Evolutionary conservation across 2,888 invertebrate species (phyloP), one percentile per base, ranked within the genome.

Genomic region (Phyto melanocephala): DNA sequence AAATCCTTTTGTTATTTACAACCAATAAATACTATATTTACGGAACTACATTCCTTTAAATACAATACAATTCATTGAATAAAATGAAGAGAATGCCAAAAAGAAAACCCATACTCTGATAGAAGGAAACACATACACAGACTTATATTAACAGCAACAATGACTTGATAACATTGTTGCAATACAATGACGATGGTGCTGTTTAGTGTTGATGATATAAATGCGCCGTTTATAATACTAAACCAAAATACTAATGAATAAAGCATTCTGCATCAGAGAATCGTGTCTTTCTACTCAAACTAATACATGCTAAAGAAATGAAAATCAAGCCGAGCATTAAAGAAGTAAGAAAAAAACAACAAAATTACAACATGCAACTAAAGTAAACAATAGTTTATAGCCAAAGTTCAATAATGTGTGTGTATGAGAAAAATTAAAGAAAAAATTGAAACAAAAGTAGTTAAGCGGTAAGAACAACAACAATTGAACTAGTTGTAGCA

Each of bases 331-430:
- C 58, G 75, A 80, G n/a, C 37, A 75, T 60, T 52, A 3, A 45
- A 37, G 56, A 33, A 62, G 63, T 58, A 33, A 37, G 10, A 17
- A 37, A 62, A 50, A 54, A 58, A 52, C 72, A 50, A 45, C 54
- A 10, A 62, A 33, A 8, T 6, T 20, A 60, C 1, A 22, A 47
- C 50, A 68, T 60, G 40, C 60, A 50, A 10, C 58, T 33, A 54
- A 63, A 76, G 28, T 28, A n/a, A 54, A 47, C 74, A 79, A 52
- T 37, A 67, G 37, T 58, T n/a, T 74, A 70, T 74, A 56, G 68
- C 62, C 62, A 65, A 81, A 74, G 78, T 82, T 79, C 75, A 82
- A 82, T 82, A 76, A 71, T 60, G 67, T 71, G 50, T 71, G 28
- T 11, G 40, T 45, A 45, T 52, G 75, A 56, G 42, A 10, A 8